phyloP scores from a whole-genome alignment of 2,113 vertebrate species.

The Pluvianellus socialis region DNA sequence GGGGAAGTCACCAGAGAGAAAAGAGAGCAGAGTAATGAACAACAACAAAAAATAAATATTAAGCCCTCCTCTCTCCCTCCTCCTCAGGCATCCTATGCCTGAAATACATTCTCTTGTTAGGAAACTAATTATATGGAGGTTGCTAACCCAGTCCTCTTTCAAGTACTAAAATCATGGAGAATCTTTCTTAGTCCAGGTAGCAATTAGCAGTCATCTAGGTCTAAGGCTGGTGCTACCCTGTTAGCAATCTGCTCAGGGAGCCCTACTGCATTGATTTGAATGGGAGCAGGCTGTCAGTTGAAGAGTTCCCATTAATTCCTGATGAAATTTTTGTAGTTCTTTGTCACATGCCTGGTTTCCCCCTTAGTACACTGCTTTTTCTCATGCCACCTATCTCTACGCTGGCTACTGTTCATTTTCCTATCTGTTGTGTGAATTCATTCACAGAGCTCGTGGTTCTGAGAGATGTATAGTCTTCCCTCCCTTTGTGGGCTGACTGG shows the following conservation, averaged over 20 bases:
- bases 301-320: not conserved
- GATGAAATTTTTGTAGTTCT: not conserved
- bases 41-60: too few species aligned
- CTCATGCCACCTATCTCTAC: not conserved
- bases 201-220: conserved; percentile 12
- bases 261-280: not conserved
- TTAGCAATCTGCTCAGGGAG: not conserved
- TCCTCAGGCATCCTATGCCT: not conserved
- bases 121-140: not conserved
- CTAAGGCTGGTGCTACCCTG: not conserved
- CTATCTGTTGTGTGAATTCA: not conserved
- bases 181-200: not conserved
- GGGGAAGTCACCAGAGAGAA: not conserved
- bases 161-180: not conserved
- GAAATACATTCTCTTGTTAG: conserved; percentile 15
- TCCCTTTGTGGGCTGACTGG: not conserved
- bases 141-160: not conserved
- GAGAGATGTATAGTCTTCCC: not conserved
- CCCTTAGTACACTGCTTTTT: not conserved
- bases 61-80: not conserved
- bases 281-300: not conserved
- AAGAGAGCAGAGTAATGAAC: not conserved
- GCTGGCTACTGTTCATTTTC: not conserved
- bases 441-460: not conserved
- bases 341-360: not conserved